Base-by-base conservation (phyloP, 2,888 invertebrate species). In the Eristalinus sepulchralis region DNA sequence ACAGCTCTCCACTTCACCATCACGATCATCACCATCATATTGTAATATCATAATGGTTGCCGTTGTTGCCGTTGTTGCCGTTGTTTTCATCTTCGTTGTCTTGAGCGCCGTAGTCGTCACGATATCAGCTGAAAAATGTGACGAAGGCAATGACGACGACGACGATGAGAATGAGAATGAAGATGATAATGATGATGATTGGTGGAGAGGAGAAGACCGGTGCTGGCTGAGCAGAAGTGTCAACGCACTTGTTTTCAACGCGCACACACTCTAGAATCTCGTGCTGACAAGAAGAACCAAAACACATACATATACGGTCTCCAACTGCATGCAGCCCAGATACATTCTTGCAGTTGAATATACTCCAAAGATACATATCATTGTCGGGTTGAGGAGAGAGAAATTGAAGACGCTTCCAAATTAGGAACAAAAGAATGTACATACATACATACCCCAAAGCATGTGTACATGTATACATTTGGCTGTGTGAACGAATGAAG, bases 171-270 rank as follows among this genome's bases (percentile, higher is more conserved):
- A 33, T 11, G 13, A 13, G 11, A 20, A 31, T 9, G 39, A 57
- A 31, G 64, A 72, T 36, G 60, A 68, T 60, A 27, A 24, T 24
- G 27, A 33, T 13, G 47, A 36, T 24, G 57, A n/a, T 22, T 33
- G 36, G 59, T 33, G 8, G 33, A 20, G 24, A 64, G 6, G 34
- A 31, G 33, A 59, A 80, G 84, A 55, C 13, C 47, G 72, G 47
- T 57, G 73, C 66, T 73, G 47, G 70, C 24, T 60, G 81, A 63
- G 83, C 84, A 77, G 87, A 90, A 90, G 90, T 91, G 91, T 91
- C 91, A 91, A 91, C 91, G 91, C 91, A 91, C 91, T 91, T 92
- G 91, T 91, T 91, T 79, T 70, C 59, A 66, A 77, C 80, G 66
- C 77, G 31, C 77, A 81, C 66, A 77, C 81, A 81, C 60, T 66